Percentiles rank a stretch among this genome's conserved stretches.
phyloP scores from a whole-genome alignment of 2,113 vertebrate species.

The Steatornis caripensis region DNA sequence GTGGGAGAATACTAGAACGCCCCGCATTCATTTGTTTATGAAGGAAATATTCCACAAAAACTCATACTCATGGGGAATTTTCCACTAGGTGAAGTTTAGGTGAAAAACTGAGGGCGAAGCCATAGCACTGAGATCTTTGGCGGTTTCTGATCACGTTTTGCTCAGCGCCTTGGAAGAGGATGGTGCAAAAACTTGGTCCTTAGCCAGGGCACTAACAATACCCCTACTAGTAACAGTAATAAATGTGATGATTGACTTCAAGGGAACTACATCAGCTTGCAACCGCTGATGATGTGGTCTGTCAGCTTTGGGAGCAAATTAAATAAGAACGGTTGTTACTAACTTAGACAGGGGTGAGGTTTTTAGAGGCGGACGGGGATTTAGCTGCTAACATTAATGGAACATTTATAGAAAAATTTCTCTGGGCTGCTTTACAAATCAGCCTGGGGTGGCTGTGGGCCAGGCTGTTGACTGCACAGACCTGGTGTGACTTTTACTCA shows the following conservation, averaged over 20 bases:
- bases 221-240: not conserved
- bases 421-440: not conserved
- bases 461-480: not conserved
- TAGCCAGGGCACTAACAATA: not conserved
- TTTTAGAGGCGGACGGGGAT: not conserved
- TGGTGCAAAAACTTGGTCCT: not conserved
- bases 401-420: not conserved
- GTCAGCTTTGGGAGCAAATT: not conserved
- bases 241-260: not conserved
- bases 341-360: not conserved
- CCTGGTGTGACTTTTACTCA: not conserved
- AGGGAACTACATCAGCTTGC: not conserved
- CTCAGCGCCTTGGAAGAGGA: not conserved
- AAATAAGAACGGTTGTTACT: not conserved
- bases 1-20: not conserved
- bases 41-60: not conserved
- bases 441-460: not conserved
- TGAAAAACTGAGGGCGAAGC: not conserved
- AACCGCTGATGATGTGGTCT: not conserved
- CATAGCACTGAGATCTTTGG: accelerated
- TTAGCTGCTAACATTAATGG: not conserved
- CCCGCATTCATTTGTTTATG: not conserved
- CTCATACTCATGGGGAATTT: not conserved
- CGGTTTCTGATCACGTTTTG: not conserved
- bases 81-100: not conserved